Evolutionary conservation across 2,113 vertebrate genomes (phyloP).

Genomic region (Chaetodon auriga): DNA sequence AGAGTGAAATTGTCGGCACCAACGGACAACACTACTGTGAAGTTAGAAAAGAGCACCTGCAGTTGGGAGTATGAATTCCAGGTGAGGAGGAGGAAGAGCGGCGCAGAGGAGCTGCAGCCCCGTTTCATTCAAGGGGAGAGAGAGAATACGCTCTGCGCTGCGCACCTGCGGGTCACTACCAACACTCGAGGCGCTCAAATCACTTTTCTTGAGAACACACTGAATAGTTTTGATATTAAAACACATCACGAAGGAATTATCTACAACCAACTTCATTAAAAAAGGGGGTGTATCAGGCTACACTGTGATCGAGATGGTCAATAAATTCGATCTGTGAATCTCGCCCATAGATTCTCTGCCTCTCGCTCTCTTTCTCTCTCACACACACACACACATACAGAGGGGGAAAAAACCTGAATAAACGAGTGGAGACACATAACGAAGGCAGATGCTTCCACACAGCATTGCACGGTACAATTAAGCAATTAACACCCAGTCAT

Average conservation of each 20-base stretch:
- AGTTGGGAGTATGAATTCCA: slow-evolving; percentile 1
- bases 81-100: background rate
- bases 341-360: background rate
- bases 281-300: background rate
- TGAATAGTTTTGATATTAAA: background rate
- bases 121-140: slow-evolving; percentile 13
- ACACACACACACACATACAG: background rate
- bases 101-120: slow-evolving; percentile 24
- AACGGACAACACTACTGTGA: background rate
- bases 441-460: too few species aligned
- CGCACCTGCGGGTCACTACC: slow-evolving; percentile 27
- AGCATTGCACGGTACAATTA: too few species aligned
- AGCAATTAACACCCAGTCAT: too few species aligned
- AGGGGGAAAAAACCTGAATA: background rate
- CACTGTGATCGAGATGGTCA: slow-evolving; percentile 2
- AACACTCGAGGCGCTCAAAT: slow-evolving; percentile 16
- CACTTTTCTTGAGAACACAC: background rate
- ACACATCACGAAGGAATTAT: background rate
- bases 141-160: slow-evolving; percentile 27
- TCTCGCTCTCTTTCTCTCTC: background rate
- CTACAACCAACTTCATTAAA: background rate
- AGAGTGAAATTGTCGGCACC: background rate
- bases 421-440: too few species aligned
- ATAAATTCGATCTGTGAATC: slow-evolving; percentile 6
- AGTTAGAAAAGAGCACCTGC: background rate